These are phyloP conservation scores for Timandra comae DNA, from an alignment of 2,888 invertebrate species.

Conservation along the genomic window DNA sequence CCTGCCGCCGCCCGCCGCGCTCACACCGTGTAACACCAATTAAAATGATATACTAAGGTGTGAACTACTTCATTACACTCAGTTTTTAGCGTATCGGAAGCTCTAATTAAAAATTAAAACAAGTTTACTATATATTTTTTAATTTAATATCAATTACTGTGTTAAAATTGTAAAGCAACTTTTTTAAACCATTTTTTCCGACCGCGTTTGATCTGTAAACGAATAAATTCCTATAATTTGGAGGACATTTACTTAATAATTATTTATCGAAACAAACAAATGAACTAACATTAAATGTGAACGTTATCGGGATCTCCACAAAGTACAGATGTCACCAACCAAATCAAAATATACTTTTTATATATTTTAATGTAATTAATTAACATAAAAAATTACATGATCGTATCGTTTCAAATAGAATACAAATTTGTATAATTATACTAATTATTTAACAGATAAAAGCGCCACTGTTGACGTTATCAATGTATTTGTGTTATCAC, in stretches of 20 bases:
- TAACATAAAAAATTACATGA: neutral
- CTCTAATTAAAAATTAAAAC: slow-evolving; percentile 14
- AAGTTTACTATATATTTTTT: slow-evolving; percentile 15
- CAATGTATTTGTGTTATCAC: no score
- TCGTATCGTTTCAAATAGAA: neutral
- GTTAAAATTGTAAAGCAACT: neutral
- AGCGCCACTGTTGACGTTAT: no score
- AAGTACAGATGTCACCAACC: no score
- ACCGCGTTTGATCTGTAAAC: no score
- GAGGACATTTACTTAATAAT: no score
- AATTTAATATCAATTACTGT: slow-evolving; percentile 11
- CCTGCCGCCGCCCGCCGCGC: slow-evolving; percentile 7
- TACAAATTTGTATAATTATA: neutral
- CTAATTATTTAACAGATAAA: no score
- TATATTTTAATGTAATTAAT: neutral
- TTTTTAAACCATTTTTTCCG: neutral
- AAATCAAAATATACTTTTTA: no score
- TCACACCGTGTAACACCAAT: slow-evolving; percentile 14
- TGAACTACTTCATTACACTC: slow-evolving; percentile 17
- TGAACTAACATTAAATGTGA: no score
- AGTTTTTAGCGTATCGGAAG: slow-evolving; percentile 15
- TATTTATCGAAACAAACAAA: no score
- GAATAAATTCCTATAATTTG: no score
- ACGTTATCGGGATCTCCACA: no score
- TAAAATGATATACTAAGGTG: slow-evolving; percentile 17